Conservation (phyloP, 2,113 vertebrate species). For the Piaya cayana region DNA sequence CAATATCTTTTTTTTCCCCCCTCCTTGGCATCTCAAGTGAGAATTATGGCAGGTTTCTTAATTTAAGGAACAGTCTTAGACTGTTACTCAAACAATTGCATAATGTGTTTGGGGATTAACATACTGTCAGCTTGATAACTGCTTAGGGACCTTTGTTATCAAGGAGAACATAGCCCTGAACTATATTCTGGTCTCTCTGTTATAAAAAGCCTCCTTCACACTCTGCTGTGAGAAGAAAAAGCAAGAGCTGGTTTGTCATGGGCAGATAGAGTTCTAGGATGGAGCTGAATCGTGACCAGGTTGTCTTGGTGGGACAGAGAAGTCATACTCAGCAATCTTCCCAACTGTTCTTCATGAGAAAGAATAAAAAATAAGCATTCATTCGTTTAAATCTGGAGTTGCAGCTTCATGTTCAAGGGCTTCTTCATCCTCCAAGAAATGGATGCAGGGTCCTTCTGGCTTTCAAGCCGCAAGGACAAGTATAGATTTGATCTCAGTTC, state of each 20-base stretch:
- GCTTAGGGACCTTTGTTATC: not conserved
- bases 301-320: not conserved
- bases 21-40: not conserved
- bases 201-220: accelerated
- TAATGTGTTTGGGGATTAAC: not conserved
- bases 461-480: accelerated
- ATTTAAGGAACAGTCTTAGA: not conserved
- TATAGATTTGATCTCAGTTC: accelerated
- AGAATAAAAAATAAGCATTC: accelerated
- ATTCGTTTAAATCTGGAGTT: not conserved
- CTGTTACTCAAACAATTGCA: not conserved
- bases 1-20: not conserved
- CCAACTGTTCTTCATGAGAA: not conserved
- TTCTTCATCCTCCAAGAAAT: not conserved
- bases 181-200: not conserved
- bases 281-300: not conserved
- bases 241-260: not conserved
- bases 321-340: not conserved
- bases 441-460: not conserved
- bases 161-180: not conserved
- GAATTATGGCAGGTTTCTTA: not conserved
- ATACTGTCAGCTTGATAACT: not conserved
- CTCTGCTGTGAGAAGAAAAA: not conserved
- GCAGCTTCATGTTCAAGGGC: not conserved
- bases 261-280: not conserved